Conservation (phyloP, 2,888 invertebrate genomes). For the Nephrotoma appendiculata region DNA sequence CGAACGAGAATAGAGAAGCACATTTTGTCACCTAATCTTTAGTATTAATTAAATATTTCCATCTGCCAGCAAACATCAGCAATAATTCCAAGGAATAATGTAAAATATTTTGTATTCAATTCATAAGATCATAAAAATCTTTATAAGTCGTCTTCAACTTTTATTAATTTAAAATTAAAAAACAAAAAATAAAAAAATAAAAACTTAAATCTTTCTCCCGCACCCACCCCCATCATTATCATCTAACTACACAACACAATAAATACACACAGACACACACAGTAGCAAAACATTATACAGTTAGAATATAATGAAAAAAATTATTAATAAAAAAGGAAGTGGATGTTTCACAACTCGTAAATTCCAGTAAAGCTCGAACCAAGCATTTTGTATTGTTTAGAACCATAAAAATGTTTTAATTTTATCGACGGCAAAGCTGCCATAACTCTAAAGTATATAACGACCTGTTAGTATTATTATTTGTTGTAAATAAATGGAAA, state of each 20-base stretch:
- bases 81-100: background rate
- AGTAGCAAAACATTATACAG: background rate
- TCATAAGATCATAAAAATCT: background rate
- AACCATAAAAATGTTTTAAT: background rate
- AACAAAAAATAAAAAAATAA: background rate
- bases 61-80: background rate
- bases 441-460: background rate
- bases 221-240: background rate
- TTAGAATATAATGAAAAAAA: background rate
- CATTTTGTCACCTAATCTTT: background rate
- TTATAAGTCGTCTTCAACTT: background rate
- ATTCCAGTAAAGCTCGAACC: background rate
- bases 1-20: background rate
- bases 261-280: background rate
- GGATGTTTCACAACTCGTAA: background rate
- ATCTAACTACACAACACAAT: background rate
- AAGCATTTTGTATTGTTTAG: background rate
- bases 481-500: background rate
- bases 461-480: background rate
- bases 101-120: background rate
- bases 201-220: background rate
- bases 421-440: background rate
- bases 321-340: background rate
- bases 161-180: background rate
- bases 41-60: background rate